Evolutionary conservation across 2,797 vertebrate species (phyloP), one percentile per base, ranked within the genome.

Genomic region (Phoeniculus purpureus): DNA sequence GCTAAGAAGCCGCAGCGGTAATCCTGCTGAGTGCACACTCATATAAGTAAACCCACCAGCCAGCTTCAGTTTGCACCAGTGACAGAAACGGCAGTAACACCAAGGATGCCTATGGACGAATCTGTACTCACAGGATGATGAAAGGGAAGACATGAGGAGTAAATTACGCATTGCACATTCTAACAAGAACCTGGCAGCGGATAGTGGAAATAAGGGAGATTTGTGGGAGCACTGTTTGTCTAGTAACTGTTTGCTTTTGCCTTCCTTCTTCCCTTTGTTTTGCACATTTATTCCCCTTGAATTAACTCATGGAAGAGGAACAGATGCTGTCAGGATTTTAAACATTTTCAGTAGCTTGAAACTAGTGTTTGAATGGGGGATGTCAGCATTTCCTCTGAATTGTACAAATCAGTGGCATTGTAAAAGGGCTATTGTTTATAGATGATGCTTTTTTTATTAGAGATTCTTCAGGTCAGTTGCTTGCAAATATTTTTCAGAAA

Each of bases 291-390:
- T 88, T 88, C 51, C 51, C 50, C 75, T 79, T 77, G 65, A 86
- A 86, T 91, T 92, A 91, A 75, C 34, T 91, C 51, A 32, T 59
- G 65, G 86, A 89, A 86, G 67, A 84, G 61, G n/a, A 96, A 91
- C 67, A 78, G 71, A 88, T 64, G 65, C 31, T 5, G 1, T 66
- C 50, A 81, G 78, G 67, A 81, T 79, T 86, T 82, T 79, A 90
- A 96, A 45, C 31, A n/a, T 92, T 94, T 94, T 87, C 55, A 59
- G 79, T 92, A 68, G 16, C 47, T 87, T 87, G 79, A 84, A 94
- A 80, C 55, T 60, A 55, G 47, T 37, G 32, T 25, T 77, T 90
- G 68, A 81, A 81, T 92, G 77, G 56, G 84, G 43, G 25, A 79
- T 52, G 37, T 93, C 64, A 88, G 61, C 77, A 90, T 86, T 94